These are phyloP conservation scores for Agrotis exclamationis DNA, from an alignment of 2,888 invertebrate genomes.

Conservation along the genomic window DNA sequence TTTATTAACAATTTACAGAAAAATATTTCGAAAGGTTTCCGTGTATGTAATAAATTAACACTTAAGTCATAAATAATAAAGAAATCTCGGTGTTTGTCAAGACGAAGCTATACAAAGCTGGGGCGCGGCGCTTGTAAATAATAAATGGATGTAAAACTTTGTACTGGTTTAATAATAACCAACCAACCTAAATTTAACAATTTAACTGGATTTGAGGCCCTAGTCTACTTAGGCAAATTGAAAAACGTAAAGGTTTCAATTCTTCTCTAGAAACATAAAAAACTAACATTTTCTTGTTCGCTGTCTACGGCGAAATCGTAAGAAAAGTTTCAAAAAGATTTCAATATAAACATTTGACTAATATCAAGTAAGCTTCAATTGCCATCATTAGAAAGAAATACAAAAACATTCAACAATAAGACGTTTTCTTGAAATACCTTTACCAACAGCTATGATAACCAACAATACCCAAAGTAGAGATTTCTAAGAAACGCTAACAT, in stretches of 20 bases:
- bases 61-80: too few species aligned
- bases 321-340: not conserved
- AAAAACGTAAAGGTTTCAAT: not conserved
- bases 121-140: too few species aligned
- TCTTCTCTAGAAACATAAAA: not conserved
- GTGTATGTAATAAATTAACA: too few species aligned
- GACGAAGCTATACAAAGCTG: too few species aligned
- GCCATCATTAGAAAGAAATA: not conserved
- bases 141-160: too few species aligned
- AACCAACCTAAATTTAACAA: too few species aligned
- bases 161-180: too few species aligned
- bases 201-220: not conserved
- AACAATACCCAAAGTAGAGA: not conserved
- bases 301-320: not conserved
- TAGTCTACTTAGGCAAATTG: slow-evolving; percentile 2
- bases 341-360: not conserved
- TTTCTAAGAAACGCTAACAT: not conserved
- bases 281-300: not conserved
- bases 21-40: too few species aligned
- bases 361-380: not conserved
- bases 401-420: not conserved
- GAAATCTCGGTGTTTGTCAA: too few species aligned
- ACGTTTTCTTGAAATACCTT: not conserved
- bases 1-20: too few species aligned
- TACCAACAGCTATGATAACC: not conserved